Base-by-base conservation (phyloP, 2,888 invertebrate genomes). In the Agrochola circellaris region DNA sequence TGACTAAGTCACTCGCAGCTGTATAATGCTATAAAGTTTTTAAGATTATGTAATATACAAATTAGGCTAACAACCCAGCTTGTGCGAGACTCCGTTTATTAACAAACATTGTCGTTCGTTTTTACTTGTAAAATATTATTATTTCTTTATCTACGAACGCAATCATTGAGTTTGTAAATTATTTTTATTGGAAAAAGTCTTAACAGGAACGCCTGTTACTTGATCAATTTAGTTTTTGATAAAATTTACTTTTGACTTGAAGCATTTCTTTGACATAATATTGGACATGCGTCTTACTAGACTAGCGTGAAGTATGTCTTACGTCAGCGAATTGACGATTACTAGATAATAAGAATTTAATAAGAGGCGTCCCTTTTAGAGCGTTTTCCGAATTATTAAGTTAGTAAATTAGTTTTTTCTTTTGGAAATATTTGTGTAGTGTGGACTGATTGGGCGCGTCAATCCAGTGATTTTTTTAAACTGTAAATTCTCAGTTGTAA, bases 81-180 rank as follows among this genome's bases (percentile, higher is more conserved):
- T 65, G 70, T 79, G 76, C 83, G 79, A 77, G 79, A 82, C 84
- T 79, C 82, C 85, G 86, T 90, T 85, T 85, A 90, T 82, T 86
- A 89, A 87, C 87, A 82, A 89, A 88, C 87, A 83, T 92, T 90
- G 89, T 90, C 89, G 88, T 90, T 88, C 89, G 88, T 90, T 88
- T 90, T 92, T 89, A 91, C 91, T 92, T 96, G 96, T 96, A 95
- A 93, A 94, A 95, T 95, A 95, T 90, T 95, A 95, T 77, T 92
- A 90, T 90, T 85, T 91, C 91, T 91, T 93, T 94, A 94, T 95
- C 91, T 95, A 95, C 92, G 91, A 93, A 93, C 91, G 91, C 92
- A 96, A 96, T 96, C 95, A 96, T 94, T 94, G 93, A 93, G 93
- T 96, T 96, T 96, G 94, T 95, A 95, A 92, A 93, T 93, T 92